phyloP scores from a whole-genome alignment of 2,888 invertebrate species.

The Apamea monoglypha region DNA sequence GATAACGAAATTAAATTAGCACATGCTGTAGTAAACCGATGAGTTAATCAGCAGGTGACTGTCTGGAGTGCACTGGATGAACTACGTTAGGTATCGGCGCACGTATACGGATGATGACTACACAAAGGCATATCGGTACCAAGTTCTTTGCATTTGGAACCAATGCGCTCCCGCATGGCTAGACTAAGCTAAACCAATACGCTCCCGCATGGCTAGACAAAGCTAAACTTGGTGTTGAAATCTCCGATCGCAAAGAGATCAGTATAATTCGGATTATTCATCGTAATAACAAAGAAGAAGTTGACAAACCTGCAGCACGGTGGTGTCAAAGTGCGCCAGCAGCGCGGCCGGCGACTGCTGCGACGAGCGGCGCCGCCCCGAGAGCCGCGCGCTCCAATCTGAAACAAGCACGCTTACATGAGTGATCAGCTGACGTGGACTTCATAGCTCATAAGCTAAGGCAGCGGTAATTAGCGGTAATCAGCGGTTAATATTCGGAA shows the following conservation, averaged over 20 bases:
- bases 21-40: background rate
- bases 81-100: no score
- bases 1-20: background rate
- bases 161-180: background rate
- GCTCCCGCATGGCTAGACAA: background rate
- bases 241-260: background rate
- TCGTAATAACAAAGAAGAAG: background rate
- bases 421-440: background rate
- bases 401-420: conserved; percentile 70
- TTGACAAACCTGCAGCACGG: conserved; percentile 91
- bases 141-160: background rate
- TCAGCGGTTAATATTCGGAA: no score
- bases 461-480: background rate
- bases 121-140: background rate
- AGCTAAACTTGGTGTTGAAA: background rate
- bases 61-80: background rate
- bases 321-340: conserved; percentile 93
- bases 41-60: no score
- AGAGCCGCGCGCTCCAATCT: conserved; percentile 84
- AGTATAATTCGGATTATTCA: background rate
- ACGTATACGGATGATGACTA: no score
- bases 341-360: conserved; percentile 89
- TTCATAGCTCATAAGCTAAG: background rate
- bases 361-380: conserved; percentile 83
- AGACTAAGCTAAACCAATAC: background rate